A percentile compares a stretch with the other conserved stretches of the same genome.
Conservation (phyloP, 2,113 vertebrate species). For the Pogonocichla stellata region DNA sequence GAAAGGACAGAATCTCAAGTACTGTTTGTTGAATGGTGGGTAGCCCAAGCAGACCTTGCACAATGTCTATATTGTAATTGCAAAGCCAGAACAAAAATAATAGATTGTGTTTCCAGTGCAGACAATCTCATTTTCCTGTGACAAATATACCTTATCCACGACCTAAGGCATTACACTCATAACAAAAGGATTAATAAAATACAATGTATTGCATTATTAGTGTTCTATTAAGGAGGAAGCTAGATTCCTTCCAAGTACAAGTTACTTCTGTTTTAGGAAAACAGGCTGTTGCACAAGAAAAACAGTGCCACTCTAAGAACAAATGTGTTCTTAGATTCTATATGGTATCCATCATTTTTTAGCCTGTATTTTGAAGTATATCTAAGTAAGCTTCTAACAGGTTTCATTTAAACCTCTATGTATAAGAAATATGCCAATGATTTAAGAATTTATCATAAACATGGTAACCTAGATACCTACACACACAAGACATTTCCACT, state of each 20-base stretch:
- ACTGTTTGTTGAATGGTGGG: slow-evolving; percentile 32
- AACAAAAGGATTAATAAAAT: slow-evolving; percentile 63
- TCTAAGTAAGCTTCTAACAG: not conserved
- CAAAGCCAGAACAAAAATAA: slow-evolving; percentile 63
- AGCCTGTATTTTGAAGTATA: not conserved
- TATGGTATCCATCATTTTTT: not conserved
- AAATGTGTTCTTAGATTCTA: not conserved
- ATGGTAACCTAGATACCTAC: not conserved
- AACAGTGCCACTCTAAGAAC: not conserved
- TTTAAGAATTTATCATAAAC: not conserved
- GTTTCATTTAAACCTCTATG: not conserved
- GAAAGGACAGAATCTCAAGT: not conserved
- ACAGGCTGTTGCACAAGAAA: not conserved
- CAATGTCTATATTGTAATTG: slow-evolving; percentile 47
- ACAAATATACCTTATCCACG: slow-evolving; percentile 49
- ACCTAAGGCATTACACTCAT: slow-evolving; percentile 47
- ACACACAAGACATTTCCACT: not conserved
- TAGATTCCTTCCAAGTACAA: slow-evolving; percentile 6
- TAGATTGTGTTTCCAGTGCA: slow-evolving; percentile 25
- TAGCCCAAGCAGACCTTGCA: slow-evolving; percentile 35
- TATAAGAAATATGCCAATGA: not conserved
- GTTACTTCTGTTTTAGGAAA: not conserved
- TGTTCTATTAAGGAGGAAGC: not conserved
- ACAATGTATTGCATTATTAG: slow-evolving; percentile 32
- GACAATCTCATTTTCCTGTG: slow-evolving; percentile 62